These are phyloP conservation scores for Nannobrachium achirus DNA, from an alignment of 2,113 vertebrate genomes.

Conservation along the genomic window DNA sequence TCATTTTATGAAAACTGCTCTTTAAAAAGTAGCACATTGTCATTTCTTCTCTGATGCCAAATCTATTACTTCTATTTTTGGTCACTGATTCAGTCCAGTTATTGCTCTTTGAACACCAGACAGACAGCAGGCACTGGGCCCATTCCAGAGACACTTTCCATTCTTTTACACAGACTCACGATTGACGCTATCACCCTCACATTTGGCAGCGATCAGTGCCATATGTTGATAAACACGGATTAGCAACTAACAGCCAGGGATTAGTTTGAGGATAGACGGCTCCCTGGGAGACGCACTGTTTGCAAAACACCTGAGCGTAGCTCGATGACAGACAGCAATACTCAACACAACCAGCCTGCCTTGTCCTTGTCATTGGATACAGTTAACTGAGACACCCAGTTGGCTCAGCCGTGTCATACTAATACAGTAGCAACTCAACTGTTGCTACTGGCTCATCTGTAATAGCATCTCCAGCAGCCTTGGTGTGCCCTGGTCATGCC, in stretches of 20 bases:
- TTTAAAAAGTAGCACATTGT: no score
- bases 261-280: constrained; percentile 58
- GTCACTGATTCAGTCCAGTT: background rate
- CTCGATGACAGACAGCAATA: constrained; percentile 48
- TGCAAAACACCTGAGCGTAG: constrained; percentile 55
- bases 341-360: constrained; percentile 14
- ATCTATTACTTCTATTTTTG: no score
- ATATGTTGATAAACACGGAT: constrained; percentile 65
- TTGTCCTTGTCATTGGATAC: constrained; percentile 30
- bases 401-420: constrained; percentile 16
- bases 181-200: constrained; percentile 18
- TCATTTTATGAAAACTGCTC: no score
- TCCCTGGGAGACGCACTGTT: constrained; percentile 34
- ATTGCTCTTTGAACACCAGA: constrained; percentile 1
- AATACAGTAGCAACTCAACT: no score
- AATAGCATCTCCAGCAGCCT: no score
- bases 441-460: no score
- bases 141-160: constrained; percentile 45
- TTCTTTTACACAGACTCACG: constrained; percentile 33
- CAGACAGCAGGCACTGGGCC: background rate
- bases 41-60: no score
- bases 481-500: no score
- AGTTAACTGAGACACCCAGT: constrained; percentile 34
- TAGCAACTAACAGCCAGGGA: constrained; percentile 62
- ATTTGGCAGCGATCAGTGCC: constrained; percentile 30